Evolutionary conservation across 2,888 invertebrate genomes (phyloP), one percentile per base, ranked within the genome.

Genomic region (Abrostola triplasia): DNA sequence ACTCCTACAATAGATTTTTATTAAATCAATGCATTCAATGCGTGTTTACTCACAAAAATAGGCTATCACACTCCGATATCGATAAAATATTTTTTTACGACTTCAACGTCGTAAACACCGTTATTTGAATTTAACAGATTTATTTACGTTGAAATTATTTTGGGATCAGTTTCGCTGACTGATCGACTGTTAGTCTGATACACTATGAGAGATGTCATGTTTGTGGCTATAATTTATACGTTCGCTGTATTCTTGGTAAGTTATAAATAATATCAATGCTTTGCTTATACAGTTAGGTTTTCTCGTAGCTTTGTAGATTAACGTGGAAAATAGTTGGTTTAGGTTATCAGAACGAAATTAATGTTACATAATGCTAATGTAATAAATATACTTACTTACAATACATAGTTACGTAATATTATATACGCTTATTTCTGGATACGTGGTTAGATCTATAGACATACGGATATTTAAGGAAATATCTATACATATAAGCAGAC

Each of bases 41-140:
- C 44, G 35, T 57, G 55, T 70, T 66, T 55, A 59, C 58, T 60
- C 47, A 56, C n/a, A 68, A 65, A 60, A 70, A 59, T 66, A 38
- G 52, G 54, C 64, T 61, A 74, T 80, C 67, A 60, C 77, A 83
- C 82, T 85, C 76, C 80, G 74, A 87, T 84, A 80, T 80, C 82
- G 73, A 84, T 88, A 88, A 90, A 88, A 85, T 82, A 75, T 70
- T 76, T 24, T 81, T 86, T 92, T 88, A 90, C 83, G 84, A 80
- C 74, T 73, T 77, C 76, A 9, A 73, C 81, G 85, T 91, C 84
- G 88, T 90, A 87, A 87, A 88, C 83, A 82, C 67, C 73, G 73
- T 61, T 74, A 72, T 74, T 71, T 51, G 72, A 83, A 83, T 82
- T 78, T 76, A 83, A 82, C 73, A 59, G 73, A 73, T 84, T 80